Evolutionary conservation across 2,888 invertebrate species (phyloP).

Genomic region (Ernsta delagoae): DNA sequence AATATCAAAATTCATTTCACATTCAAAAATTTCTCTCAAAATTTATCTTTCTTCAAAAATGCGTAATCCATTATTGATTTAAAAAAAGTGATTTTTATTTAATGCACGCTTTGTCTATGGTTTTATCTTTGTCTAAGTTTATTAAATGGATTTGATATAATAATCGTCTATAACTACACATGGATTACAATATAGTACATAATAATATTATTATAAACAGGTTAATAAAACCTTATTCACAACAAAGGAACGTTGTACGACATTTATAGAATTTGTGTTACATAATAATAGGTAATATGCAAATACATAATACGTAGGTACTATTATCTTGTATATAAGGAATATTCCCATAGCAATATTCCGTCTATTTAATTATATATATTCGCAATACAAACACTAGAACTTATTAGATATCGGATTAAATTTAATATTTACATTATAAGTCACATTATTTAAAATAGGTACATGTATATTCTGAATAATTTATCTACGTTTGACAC

Average conservation of each 20-base stretch:
- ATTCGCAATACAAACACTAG: conserved; percentile 67
- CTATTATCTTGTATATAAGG: conserved; percentile 62
- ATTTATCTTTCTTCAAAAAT: conserved; percentile 49
- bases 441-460: conserved; percentile 46
- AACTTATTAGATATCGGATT: conserved; percentile 64
- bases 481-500: conserved; percentile 59
- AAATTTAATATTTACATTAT: conserved; percentile 68
- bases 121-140: conserved; percentile 14
- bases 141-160: conserved; percentile 52
- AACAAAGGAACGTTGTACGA: conserved; percentile 78
- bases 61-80: conserved; percentile 63
- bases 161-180: conserved; percentile 69
- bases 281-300: conserved; percentile 1
- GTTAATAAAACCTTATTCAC: conserved; percentile 71
- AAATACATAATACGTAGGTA: conserved; percentile 44
- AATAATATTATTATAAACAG: conserved; percentile 55
- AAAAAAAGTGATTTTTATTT: conserved; percentile 56
- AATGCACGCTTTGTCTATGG: conserved; percentile 38
- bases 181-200: conserved; percentile 45
- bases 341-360: conserved; percentile 45
- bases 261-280: conserved; percentile 58
- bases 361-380: conserved; percentile 51
- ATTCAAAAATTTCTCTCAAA: not conserved
- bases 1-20: no score
- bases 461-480: conserved; percentile 70